phyloP scores from a whole-genome alignment of 2,888 invertebrate species.

The Orthonevra nobilis region DNA sequence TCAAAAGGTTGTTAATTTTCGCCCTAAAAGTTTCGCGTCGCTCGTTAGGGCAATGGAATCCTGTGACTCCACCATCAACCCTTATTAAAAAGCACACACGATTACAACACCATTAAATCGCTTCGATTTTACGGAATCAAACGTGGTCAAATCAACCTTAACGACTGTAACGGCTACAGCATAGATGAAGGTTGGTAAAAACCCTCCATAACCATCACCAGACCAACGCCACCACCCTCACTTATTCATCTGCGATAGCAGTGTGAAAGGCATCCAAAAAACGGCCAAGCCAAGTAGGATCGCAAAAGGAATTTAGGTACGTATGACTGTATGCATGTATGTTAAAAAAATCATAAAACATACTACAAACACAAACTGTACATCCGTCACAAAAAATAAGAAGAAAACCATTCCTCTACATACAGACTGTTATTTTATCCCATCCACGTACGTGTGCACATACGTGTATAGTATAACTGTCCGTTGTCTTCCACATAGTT shows the following conservation, averaged over 20 bases:
- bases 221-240: constrained; percentile 51
- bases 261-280: constrained; percentile 7
- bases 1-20: too few species aligned
- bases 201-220: constrained; percentile 23
- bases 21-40: neutral
- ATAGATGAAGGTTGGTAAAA: too few species aligned
- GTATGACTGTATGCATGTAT: too few species aligned
- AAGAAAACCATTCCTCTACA: constrained; percentile 59
- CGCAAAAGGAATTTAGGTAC: neutral
- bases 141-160: constrained; percentile 66
- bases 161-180: constrained; percentile 44
- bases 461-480: constrained; percentile 42
- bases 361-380: constrained; percentile 61
- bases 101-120: constrained; percentile 67
- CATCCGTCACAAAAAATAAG: constrained; percentile 65
- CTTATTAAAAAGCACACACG: constrained; percentile 10
- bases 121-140: constrained; percentile 60
- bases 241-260: constrained; percentile 37
- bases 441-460: constrained; percentile 46
- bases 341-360: constrained; percentile 58
- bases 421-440: too few species aligned
- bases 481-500: constrained; percentile 52
- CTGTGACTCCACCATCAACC: neutral
- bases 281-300: constrained; percentile 18
- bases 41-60: too few species aligned